Base-by-base conservation (phyloP, 2,797 vertebrate genomes). In the Sphaeramia orbicularis region DNA sequence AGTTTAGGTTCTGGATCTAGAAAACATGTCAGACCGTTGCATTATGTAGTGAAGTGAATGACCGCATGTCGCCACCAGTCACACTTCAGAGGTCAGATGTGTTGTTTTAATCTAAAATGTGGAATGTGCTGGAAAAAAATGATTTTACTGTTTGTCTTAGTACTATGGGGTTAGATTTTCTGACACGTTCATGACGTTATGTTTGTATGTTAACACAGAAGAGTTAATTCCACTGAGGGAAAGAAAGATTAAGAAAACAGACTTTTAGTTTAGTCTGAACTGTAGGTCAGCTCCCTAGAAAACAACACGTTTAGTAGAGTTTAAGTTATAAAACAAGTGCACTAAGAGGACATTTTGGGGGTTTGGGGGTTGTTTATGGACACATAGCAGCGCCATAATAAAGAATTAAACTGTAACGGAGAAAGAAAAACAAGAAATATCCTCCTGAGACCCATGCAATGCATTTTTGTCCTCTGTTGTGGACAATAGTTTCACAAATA, bases 61-160 rank as follows among this genome's bases (percentile, higher is more conserved):
- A 71, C 49, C 66, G 72, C 78, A 84, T 78, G 73, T 57, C 52
- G 2, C 56, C 59, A 48, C 67, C 64, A 59, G 18, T 76, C 63
- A 53, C 68, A 40, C 47, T 32, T 12, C 50, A 47, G 64, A 53
- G 24, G 63, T 36, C 9, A 21, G 27, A 38, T 44, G 59, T 55
- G 47, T 74, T 45, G 24, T 74, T 52, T 50, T 64, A 32, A 81
- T 71, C 57, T 80, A 65, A 47, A 57, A 32, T 47, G 56, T 62
- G 48, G 50, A 73, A 83, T 67, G 68, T 40, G 43, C 59, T 69
- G 57, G 56, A 51, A 21, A 21, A 43, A 51, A 7, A 13, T 38
- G 41, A 18, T 74, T 57, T 57, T 49, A 16, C 40, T 42, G 15
- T 64, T 44, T 1, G 30, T 64, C 52, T 64, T 15, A 16, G 43